phyloP scores from a whole-genome alignment of 1,140 invertebrate species.

The Ostrea denselamellosa region DNA sequence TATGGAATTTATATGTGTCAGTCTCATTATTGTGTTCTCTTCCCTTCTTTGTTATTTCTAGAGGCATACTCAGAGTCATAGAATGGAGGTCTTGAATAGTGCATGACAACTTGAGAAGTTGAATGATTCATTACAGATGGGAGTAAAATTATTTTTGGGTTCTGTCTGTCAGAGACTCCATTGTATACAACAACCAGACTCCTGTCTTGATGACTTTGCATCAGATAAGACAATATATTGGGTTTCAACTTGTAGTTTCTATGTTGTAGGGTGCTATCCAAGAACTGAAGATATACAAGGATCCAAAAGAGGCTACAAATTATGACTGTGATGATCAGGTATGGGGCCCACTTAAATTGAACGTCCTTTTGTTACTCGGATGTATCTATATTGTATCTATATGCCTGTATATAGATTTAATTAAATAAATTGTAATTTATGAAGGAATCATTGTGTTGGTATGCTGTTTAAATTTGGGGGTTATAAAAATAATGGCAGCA shows the following conservation, averaged over 20 bases:
- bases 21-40: too few relatives aligned
- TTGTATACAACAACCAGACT: background rate
- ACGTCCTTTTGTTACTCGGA: too few relatives aligned
- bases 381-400: too few relatives aligned
- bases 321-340: constrained; percentile 54
- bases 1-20: background rate
- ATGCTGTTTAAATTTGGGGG: too few relatives aligned
- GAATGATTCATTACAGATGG: background rate
- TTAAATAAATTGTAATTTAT: too few relatives aligned
- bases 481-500: too few relatives aligned
- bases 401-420: too few relatives aligned
- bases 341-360: background rate
- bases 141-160: background rate
- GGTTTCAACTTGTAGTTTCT: constrained; percentile 46
- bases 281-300: constrained; percentile 59
- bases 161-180: background rate
- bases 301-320: constrained; percentile 58
- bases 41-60: background rate
- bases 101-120: background rate
- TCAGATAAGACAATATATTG: background rate
- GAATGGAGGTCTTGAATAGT: background rate
- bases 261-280: constrained; percentile 58
- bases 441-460: too few relatives aligned
- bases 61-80: background rate
- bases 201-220: background rate